These are phyloP conservation scores for Tinea trinotella DNA, from an alignment of 2,888 invertebrate species.

Conservation along the genomic window DNA sequence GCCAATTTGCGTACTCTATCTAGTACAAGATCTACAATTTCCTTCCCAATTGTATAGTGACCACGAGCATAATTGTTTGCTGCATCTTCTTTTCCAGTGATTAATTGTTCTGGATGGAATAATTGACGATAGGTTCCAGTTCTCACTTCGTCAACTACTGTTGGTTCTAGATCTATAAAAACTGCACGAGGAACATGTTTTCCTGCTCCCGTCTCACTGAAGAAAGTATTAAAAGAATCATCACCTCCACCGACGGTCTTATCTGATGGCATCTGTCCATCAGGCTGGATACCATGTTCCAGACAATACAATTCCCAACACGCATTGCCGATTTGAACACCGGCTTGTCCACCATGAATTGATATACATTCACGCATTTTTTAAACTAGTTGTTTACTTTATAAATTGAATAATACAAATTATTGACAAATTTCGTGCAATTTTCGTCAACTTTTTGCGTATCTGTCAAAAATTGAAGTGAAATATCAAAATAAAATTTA, in stretches of 20 bases:
- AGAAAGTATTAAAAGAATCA: constrained; percentile 95
- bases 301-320: constrained; percentile 89
- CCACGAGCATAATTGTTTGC: constrained; percentile 98
- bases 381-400: constrained; percentile 22
- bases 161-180: constrained; percentile 96
- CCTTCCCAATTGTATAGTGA: constrained; percentile 96
- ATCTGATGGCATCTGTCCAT: constrained; percentile 90
- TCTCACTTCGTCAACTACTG: constrained; percentile 93
- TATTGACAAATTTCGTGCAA: neutral
- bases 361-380: constrained; percentile 66
- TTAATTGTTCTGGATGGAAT: constrained; percentile 96
- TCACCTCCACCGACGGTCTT: constrained; percentile 87
- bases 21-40: constrained; percentile 90
- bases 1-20: constrained; percentile 88
- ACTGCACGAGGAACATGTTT: constrained; percentile 96
- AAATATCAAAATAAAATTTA: neutral
- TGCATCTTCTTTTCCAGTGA: constrained; percentile 96
- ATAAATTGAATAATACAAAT: neutral
- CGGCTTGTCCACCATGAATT: constrained; percentile 66
- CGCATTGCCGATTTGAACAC: constrained; percentile 90
- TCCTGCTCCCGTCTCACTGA: constrained; percentile 94
- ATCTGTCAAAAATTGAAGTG: neutral
- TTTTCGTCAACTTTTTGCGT: neutral
- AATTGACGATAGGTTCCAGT: constrained; percentile 95
- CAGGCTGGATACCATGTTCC: constrained; percentile 87